Evolutionary conservation across 2,797 vertebrate genomes (phyloP), one percentile per base, ranked within the genome.

Genomic region (Rhodeus uyekii): DNA sequence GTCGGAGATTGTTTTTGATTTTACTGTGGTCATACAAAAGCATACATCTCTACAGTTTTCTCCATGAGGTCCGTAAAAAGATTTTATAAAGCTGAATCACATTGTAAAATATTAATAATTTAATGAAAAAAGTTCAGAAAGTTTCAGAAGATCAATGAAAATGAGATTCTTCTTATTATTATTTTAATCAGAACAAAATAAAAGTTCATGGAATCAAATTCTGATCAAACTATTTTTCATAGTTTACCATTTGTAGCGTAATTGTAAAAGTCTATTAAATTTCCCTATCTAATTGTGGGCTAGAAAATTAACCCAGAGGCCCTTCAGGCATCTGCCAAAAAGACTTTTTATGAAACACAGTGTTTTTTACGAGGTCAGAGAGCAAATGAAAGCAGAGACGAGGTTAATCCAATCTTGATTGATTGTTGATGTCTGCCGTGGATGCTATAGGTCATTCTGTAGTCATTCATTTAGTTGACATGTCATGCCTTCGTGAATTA

Each of bases 381-480:
- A 48, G 32, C 64, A 76, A 73, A 84, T 75, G 24, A 78, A 83
- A 64, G 64, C 61, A 74, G 74, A 78, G 74, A 53, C 60, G 36
- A 10, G 12, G 50, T 64, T 71, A 73, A 82, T 63, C 32, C 32
- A 18, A 58, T 67, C 55, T 46, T 50, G 64, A 86, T 67, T 36
- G 83, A 86, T 86, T 68, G 64, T 34, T 80, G 32, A 46, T 50
- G 69, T 80, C 80, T 60, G 38, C 64, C 8, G 3, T 24, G 50
- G 19, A 39, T 0, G 36, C 78, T 72, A 53, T n/a, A 34, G 76
- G 76, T 50, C 48, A 42, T 82, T 71, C 39, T 4, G 58, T 69
- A 74, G 64, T 32, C 16, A 10, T 77, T 80, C 65, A 24, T 82
- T 76, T 75, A 79, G 27, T 69, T 27, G 8, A 50, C 75, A 1